A percentile compares a stretch with the other conserved stretches of the same genome.
These are phyloP conservation scores for Lamproptera curius DNA, from an alignment of 2,888 invertebrate genomes.

Conservation along the genomic window DNA sequence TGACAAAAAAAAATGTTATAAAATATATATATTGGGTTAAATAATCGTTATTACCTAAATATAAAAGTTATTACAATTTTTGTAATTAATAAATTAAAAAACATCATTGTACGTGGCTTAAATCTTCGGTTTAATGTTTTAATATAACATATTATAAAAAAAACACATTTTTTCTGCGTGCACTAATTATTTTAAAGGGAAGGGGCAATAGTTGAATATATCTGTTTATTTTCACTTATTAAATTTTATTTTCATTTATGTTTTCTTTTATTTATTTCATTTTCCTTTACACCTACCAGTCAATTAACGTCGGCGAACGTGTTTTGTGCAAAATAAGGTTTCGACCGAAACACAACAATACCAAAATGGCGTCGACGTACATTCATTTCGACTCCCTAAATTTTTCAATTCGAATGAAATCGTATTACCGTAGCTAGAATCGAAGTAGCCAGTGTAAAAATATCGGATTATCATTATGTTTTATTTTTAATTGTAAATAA, in stretches of 20 bases:
- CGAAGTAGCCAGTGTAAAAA: constrained; percentile 24
- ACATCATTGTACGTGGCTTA: constrained; percentile 3
- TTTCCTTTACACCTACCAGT: constrained; percentile 60
- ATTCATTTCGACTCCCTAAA: constrained; percentile 72
- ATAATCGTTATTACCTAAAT: too few relatives aligned
- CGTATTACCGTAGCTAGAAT: constrained; percentile 32
- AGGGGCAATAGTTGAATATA: constrained; percentile 2
- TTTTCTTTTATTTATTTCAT: constrained; percentile 39
- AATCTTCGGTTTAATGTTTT: neutral
- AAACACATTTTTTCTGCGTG: too few relatives aligned
- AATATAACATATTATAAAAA: too few relatives aligned
- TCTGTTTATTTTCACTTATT: constrained; percentile 21
- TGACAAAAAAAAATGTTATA: neutral
- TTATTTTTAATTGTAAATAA: constrained; percentile 3
- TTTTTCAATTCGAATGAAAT: constrained; percentile 71
- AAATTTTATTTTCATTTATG: constrained; percentile 40
- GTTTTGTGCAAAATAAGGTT: constrained; percentile 1
- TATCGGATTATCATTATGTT: constrained; percentile 22
- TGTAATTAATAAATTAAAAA: neutral
- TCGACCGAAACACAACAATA: constrained; percentile 15
- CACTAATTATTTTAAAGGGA: neutral
- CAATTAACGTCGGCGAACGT: constrained; percentile 49
- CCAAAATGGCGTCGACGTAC: constrained; percentile 22
- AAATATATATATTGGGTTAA: neutral
- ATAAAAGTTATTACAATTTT: neutral